Evolutionary conservation across 1,140 invertebrate genomes (phyloP).

Genomic region (Drosophila saltans): DNA sequence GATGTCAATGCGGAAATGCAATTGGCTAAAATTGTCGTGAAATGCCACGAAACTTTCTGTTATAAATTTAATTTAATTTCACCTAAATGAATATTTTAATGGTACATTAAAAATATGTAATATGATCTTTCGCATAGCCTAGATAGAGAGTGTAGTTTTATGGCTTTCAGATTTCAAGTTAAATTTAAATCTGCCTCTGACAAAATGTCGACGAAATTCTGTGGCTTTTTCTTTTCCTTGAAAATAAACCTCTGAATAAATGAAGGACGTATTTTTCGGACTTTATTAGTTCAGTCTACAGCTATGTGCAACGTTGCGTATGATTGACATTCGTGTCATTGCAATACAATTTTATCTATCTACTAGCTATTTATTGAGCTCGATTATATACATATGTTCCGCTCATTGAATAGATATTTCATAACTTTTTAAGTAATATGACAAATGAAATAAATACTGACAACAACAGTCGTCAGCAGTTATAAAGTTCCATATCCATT

Average conservation of each 20-base stretch:
- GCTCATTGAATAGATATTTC: slow-evolving; percentile 61
- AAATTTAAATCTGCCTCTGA: too few species aligned
- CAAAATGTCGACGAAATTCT: too few species aligned
- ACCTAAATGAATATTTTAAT: too few species aligned
- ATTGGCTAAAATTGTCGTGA: slow-evolving; percentile 64
- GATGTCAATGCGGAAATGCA: slow-evolving; percentile 61
- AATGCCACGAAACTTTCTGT: slow-evolving; percentile 46
- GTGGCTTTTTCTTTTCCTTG: neutral
- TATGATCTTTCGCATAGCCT: too few species aligned
- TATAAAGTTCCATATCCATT: slow-evolving; percentile 1
- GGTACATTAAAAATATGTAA: too few species aligned
- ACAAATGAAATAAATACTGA: slow-evolving; percentile 56
- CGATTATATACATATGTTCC: slow-evolving; percentile 47
- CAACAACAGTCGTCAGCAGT: slow-evolving; percentile 42
- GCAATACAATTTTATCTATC: slow-evolving; percentile 20
- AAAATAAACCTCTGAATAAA: neutral
- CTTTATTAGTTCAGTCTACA: slow-evolving; percentile 16
- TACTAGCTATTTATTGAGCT: neutral
- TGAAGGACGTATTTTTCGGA: neutral
- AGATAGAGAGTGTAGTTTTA: too few species aligned
- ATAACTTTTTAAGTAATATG: slow-evolving; percentile 56
- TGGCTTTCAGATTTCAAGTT: too few species aligned
- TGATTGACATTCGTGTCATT: slow-evolving; percentile 75
- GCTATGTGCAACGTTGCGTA: slow-evolving; percentile 72
- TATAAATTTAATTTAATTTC: too few species aligned